Percentiles rank a stretch among this genome's conserved stretches.
Evolutionary conservation across 2,797 vertebrate genomes (phyloP).

Genomic region (Anguilla obscura): DNA sequence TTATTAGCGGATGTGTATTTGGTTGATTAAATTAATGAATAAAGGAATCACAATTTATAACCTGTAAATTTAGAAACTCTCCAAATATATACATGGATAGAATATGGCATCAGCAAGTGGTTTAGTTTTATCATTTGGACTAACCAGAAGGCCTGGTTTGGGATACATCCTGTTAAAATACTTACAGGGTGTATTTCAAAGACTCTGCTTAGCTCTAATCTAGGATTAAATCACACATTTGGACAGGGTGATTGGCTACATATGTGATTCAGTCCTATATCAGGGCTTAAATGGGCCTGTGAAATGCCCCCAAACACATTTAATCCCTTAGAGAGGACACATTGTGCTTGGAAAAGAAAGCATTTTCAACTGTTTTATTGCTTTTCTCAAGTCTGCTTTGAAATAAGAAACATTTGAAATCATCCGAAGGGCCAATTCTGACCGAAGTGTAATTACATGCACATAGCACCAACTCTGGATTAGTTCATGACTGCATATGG

Average conservation of each 20-base stretch:
- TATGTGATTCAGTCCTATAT: slow-evolving; percentile 5
- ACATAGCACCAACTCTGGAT: background rate
- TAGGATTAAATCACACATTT: slow-evolving; percentile 10
- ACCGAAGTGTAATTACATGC: background rate
- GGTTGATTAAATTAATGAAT: background rate
- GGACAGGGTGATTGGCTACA: slow-evolving; percentile 11
- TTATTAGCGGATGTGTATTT: background rate
- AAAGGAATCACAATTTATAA: background rate
- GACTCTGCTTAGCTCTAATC: background rate
- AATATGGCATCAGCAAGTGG: background rate
- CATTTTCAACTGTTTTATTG: background rate
- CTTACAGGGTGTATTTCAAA: slow-evolving; percentile 2
- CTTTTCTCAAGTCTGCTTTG: background rate
- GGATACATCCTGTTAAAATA: background rate
- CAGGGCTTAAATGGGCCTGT: background rate
- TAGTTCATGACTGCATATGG: background rate
- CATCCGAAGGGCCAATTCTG: background rate
- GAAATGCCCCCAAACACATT: slow-evolving; percentile 1
- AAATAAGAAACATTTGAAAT: background rate
- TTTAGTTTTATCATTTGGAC: background rate
- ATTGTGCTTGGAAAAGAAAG: background rate
- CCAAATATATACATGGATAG: background rate
- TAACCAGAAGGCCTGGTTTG: background rate
- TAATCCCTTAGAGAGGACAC: background rate
- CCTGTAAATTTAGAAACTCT: background rate